phyloP scores from a whole-genome alignment of 2,113 vertebrate species.

The Sceloporus tristichus region DNA sequence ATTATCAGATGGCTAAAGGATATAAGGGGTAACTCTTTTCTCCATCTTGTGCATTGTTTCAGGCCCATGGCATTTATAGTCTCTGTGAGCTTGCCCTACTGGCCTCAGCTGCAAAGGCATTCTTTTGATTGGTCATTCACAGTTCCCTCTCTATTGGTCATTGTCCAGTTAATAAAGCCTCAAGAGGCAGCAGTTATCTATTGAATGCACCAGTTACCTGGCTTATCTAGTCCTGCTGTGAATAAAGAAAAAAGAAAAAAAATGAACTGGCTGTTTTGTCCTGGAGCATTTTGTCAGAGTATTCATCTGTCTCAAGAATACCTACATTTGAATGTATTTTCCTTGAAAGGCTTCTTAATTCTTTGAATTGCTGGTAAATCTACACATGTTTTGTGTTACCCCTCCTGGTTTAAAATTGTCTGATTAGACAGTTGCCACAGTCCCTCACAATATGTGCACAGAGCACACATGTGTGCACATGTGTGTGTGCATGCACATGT shows the following conservation, averaged over 20 bases:
- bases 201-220: constrained; percentile 44
- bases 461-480: not conserved
- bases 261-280: constrained; percentile 21
- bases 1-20: not conserved
- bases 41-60: constrained; percentile 9
- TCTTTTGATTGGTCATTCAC: constrained; percentile 45
- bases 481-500: too few relatives aligned
- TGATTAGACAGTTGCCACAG: not conserved
- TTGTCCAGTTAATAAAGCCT: constrained; percentile 39
- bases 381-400: not conserved
- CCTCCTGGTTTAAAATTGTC: not conserved
- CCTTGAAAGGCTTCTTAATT: not conserved
- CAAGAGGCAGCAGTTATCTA: constrained; percentile 42
- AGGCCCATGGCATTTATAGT: constrained; percentile 13
- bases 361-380: not conserved
- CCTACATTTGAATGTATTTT: constrained; percentile 8
- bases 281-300: constrained; percentile 10
- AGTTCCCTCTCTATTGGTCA: constrained; percentile 31
- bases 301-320: constrained; percentile 11
- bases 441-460: not conserved
- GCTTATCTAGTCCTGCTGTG: constrained; percentile 51
- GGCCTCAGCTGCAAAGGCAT: constrained; percentile 40
- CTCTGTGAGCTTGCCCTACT: constrained; percentile 35
- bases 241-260: constrained; percentile 13
- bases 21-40: constrained; percentile 20